Percentiles rank a stretch among this genome's conserved stretches.
Evolutionary conservation across 2,888 invertebrate genomes (phyloP).

Genomic region (Danaus chrysippus): DNA sequence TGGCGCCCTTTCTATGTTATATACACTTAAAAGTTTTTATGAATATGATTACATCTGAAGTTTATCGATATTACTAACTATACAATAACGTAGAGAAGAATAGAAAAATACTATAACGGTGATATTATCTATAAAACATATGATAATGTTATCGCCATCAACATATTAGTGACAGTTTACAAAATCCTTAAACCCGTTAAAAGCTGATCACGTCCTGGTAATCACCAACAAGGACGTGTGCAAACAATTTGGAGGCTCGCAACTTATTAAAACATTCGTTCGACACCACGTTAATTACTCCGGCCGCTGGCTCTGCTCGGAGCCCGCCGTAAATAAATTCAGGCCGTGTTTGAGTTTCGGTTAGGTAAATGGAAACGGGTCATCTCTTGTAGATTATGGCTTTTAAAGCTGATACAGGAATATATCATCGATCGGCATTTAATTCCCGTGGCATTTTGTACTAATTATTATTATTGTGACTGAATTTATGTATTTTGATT

Average conservation of each 20-base stretch:
- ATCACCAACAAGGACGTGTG: conserved; percentile 37
- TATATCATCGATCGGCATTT: background rate
- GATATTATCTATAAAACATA: too few relatives aligned
- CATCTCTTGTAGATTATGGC: conserved; percentile 27
- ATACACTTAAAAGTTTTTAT: background rate
- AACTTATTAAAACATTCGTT: conserved; percentile 50
- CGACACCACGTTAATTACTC: conserved; percentile 51
- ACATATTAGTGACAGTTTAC: background rate
- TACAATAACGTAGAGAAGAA: too few relatives aligned
- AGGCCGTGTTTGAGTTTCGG: conserved; percentile 44
- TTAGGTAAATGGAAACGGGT: conserved; percentile 35
- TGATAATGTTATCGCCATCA: too few relatives aligned
- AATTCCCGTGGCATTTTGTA: background rate
- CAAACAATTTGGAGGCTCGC: conserved; percentile 40
- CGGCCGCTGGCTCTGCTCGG: conserved; percentile 38
- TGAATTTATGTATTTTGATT: background rate
- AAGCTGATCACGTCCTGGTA: conserved; percentile 32
- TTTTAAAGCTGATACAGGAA: conserved; percentile 18
- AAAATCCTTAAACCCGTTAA: conserved; percentile 5
- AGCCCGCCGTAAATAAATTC: conserved; percentile 43
- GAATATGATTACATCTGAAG: too few relatives aligned
- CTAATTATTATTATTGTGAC: background rate
- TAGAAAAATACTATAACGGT: too few relatives aligned
- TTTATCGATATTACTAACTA: too few relatives aligned
- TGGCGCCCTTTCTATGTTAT: background rate